Base-by-base conservation (phyloP, 2,113 vertebrate species). In the Halcyon senegalensis region DNA sequence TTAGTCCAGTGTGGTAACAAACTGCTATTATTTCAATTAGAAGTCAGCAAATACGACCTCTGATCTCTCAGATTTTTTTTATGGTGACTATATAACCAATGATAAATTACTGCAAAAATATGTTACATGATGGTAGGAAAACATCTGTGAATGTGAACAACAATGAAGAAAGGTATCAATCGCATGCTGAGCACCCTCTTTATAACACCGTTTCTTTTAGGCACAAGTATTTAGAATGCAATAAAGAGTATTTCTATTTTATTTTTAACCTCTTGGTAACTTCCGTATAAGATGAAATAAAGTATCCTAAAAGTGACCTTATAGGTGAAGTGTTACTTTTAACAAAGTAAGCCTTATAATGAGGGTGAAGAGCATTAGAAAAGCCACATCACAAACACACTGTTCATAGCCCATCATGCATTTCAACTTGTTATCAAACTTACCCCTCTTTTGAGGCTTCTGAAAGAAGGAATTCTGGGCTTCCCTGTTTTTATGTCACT, bases 391-490 rank as follows among this genome's bases (percentile, higher is more conserved):
- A 98, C 98, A 98, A 98, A 97, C 98, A 98, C 97, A 98, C 84
- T 83, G 83, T 70, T 96, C 96, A 97, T 96, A 98, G 97, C 97
- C 98, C 98, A 97, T 97, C 98, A 98, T 98, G 98, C 98, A 98
- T 97, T 98, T 97, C 74, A 96, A 97, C 96, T 97, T 93, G 74
- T 97, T 90, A 96, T 96, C 96, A 94, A 98, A 98, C 99, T 99
- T 99, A 99, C 99, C 99, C 98, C 98, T 99, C 98, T 98, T 98
- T 98, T 99, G 93, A 99, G 98, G 95, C 98, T 98, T 98, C 98
- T 99, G 98, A 99, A 98, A 98, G 99, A 99, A 97, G 99, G 98
- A 97, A 99, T 98, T 99, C 99, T 99, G 98, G 99, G 98, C 96
- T 99, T 99, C 97, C 98, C 98, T 97, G 98, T 98, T 98, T 98